Conservation (phyloP, 2,797 vertebrate species). For the Pampus argenteus region DNA sequence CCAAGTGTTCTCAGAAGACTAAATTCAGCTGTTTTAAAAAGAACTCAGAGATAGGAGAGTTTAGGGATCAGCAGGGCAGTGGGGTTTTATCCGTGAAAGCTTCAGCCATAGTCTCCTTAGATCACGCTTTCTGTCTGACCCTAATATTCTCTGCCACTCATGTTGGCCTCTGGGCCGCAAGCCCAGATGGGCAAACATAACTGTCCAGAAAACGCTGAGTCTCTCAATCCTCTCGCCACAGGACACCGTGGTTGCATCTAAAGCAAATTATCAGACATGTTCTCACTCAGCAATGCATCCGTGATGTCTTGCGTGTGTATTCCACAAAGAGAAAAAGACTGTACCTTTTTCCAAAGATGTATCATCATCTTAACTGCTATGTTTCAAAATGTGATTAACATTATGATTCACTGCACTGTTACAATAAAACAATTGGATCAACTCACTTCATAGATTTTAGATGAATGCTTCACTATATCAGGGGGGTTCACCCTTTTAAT, state of each 20-base stretch:
- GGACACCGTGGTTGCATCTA: conserved; percentile 81
- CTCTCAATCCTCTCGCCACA: conserved; percentile 73
- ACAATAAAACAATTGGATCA: background rate
- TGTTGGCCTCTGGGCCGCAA: conserved; percentile 66
- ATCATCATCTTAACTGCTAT: conserved; percentile 11
- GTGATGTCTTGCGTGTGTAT: conserved; percentile 16
- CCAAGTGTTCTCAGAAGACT: conserved; percentile 54
- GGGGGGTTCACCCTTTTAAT: conserved; percentile 25
- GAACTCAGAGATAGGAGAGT: conserved; percentile 44
- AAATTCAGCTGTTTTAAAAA: conserved; percentile 74
- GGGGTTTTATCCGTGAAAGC: conserved; percentile 73
- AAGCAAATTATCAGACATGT: conserved; percentile 58
- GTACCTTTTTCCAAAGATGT: conserved; percentile 2
- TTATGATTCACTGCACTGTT: conserved; percentile 7
- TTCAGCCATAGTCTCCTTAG: conserved; percentile 73
- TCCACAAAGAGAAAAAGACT: background rate
- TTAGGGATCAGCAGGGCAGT: conserved; percentile 66
- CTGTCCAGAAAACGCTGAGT: conserved; percentile 73
- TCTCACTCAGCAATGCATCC: conserved; percentile 34
- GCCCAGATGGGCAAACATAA: conserved; percentile 70
- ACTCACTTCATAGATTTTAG: background rate
- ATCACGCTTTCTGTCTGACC: conserved; percentile 74
- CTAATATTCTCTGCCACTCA: conserved; percentile 77
- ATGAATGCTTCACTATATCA: conserved; percentile 7
- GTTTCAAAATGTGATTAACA: conserved; percentile 13